phyloP scores from a whole-genome alignment of 2,797 vertebrate genomes.

The Ciconia nigra region DNA sequence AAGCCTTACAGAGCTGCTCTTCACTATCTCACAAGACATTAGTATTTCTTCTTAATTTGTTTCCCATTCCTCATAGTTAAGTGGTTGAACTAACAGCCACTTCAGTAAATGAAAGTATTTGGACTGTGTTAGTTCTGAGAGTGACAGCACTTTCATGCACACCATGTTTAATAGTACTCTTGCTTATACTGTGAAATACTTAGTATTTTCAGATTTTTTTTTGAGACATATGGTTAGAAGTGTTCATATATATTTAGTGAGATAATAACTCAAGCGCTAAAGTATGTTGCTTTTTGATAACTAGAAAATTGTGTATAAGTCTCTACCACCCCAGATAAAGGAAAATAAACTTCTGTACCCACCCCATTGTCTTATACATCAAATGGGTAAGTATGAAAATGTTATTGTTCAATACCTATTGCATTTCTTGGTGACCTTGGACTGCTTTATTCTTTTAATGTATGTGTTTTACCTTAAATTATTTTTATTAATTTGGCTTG shows the following conservation, averaged over 20 bases:
- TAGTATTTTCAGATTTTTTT: constrained; percentile 1
- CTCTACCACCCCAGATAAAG: not conserved
- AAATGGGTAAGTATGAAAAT: not conserved
- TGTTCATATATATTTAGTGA: constrained; percentile 21
- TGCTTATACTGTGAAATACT: not conserved
- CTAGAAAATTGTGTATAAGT: not conserved
- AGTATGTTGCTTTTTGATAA: constrained; percentile 24
- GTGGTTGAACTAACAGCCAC: not conserved
- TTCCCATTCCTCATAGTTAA: not conserved
- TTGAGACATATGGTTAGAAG: not conserved
- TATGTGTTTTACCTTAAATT: not conserved
- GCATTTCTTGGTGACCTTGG: not conserved
- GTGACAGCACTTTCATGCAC: not conserved
- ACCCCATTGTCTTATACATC: constrained; percentile 13
- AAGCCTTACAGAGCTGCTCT: not conserved
- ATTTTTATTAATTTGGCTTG: not conserved
- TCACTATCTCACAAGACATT: not conserved
- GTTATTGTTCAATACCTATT: not conserved
- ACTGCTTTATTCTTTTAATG: not conserved
- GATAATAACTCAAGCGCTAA: constrained; percentile 42
- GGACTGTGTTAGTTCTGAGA: not conserved
- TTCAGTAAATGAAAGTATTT: not conserved
- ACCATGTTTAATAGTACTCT: not conserved
- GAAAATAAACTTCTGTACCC: constrained; percentile 46
- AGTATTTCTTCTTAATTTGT: not conserved